Evolutionary conservation across 2,113 vertebrate genomes (phyloP).

Genomic region (Scatophagus argus): DNA sequence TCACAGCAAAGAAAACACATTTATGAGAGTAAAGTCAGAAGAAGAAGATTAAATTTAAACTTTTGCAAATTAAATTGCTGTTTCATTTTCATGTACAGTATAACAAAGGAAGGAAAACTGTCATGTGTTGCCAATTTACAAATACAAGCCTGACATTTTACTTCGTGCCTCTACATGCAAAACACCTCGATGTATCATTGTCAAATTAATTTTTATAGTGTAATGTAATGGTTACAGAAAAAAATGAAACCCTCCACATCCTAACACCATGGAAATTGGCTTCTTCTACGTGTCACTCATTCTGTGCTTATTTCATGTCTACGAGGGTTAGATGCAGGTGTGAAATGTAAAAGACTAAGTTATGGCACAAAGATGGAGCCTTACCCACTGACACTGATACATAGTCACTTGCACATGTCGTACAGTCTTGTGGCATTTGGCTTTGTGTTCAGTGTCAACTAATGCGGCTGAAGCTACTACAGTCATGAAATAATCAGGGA

Average conservation of each 20-base stretch:
- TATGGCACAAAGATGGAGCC: conserved; percentile 25
- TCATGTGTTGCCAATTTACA: conserved; percentile 56
- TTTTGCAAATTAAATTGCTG: conserved; percentile 35
- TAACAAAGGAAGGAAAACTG: conserved; percentile 56
- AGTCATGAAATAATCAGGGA: conserved; percentile 22
- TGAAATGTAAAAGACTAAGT: conserved; percentile 48
- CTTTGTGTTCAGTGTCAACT: conserved; percentile 14
- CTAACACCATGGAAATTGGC: conserved; percentile 51
- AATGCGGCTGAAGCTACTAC: conserved; percentile 2
- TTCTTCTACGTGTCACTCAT: conserved; percentile 32
- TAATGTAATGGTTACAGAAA: conserved; percentile 42
- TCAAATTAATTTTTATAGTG: conserved; percentile 65
- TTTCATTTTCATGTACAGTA: conserved; percentile 46
- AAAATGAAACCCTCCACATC: conserved; percentile 44
- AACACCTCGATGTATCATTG: conserved; percentile 58
- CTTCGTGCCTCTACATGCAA: conserved; percentile 53
- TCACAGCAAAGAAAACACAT: conserved; percentile 29
- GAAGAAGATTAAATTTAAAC: conserved; percentile 41
- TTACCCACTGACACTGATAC: conserved; percentile 5
- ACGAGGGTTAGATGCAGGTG: conserved; percentile 16
- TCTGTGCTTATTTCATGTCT: conserved; percentile 42
- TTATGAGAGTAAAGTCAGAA: conserved; percentile 39
- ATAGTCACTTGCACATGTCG: conserved; percentile 12
- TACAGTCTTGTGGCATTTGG: conserved; percentile 13
- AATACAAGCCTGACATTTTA: conserved; percentile 61